These are phyloP conservation scores for Eudorcas thomsonii DNA, from an alignment of 2,113 vertebrate genomes.

Conservation along the genomic window DNA sequence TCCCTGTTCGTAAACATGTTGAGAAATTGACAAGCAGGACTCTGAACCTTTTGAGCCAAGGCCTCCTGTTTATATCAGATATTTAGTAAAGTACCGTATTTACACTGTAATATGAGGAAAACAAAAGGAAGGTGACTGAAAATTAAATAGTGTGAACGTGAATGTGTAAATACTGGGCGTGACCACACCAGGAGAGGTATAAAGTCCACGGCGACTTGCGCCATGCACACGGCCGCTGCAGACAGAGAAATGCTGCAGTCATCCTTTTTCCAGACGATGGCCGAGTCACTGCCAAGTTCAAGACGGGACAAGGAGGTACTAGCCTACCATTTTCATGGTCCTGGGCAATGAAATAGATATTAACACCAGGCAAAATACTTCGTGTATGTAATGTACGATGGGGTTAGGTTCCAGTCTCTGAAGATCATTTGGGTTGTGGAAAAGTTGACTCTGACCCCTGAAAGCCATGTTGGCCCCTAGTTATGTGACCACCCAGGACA, in stretches of 20 bases:
- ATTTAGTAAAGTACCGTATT: background rate
- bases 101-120: background rate
- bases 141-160: background rate
- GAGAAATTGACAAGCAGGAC: background rate
- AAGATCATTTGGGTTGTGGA: background rate
- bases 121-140: background rate
- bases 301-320: background rate
- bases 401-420: background rate
- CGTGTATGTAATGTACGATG: background rate
- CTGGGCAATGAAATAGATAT: background rate
- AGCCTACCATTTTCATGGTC: background rate
- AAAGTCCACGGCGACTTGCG: no score
- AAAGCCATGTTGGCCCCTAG: background rate
- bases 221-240: background rate
- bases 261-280: background rate
- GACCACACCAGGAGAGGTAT: background rate
- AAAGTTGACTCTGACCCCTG: background rate
- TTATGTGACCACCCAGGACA: background rate
- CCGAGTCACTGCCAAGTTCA: background rate
- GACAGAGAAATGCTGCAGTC: background rate
- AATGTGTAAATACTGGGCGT: background rate
- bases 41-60: background rate
- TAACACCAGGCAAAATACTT: background rate
- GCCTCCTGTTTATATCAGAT: background rate
- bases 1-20: background rate